Conservation (phyloP, 1,140 invertebrate genomes). For the Drosophila pseudoobscura region DNA sequence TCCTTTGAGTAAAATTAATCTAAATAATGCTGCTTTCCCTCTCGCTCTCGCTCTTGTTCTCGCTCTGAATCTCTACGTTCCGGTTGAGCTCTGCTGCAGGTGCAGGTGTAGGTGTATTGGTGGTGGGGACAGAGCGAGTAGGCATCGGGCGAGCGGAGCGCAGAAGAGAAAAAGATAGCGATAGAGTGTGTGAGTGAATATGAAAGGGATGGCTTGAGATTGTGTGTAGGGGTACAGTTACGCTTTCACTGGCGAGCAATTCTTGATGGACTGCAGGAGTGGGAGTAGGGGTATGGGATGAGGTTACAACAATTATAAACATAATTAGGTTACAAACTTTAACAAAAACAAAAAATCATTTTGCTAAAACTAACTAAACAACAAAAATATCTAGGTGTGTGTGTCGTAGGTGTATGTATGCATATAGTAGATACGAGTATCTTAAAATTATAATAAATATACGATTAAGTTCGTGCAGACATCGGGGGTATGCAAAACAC, state of each 20-base stretch:
- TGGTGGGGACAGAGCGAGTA: constrained; percentile 7
- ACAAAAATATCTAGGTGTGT: constrained; percentile 18
- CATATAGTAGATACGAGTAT: constrained; percentile 1
- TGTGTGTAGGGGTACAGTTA: constrained; percentile 16
- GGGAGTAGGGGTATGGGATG: neutral
- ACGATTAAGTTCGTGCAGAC: constrained; percentile 49
- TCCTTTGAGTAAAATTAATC: constrained; percentile 43
- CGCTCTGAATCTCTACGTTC: neutral
- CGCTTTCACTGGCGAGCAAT: constrained; percentile 12
- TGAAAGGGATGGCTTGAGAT: neutral
- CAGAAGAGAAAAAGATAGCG: constrained; percentile 35
- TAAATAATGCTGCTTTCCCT: constrained; percentile 17
- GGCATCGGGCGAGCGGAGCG: constrained; percentile 5
- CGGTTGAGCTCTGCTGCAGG: constrained; percentile 5
- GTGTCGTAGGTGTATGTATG: constrained; percentile 15
- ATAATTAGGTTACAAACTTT: constrained; percentile 49
- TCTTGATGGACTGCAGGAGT: neutral
- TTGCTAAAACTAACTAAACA: constrained; percentile 34
- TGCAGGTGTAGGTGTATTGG: neutral
- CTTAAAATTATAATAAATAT: constrained; percentile 53
- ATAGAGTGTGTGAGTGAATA: neutral
- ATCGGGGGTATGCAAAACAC: constrained; percentile 25
- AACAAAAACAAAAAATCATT: constrained; percentile 59
- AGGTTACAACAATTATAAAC: constrained; percentile 23
- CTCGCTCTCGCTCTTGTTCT: neutral